Percentiles rank a stretch among this genome's conserved stretches.
Evolutionary conservation across 2,888 invertebrate genomes (phyloP).

Genomic region (Heliothis peltigera): DNA sequence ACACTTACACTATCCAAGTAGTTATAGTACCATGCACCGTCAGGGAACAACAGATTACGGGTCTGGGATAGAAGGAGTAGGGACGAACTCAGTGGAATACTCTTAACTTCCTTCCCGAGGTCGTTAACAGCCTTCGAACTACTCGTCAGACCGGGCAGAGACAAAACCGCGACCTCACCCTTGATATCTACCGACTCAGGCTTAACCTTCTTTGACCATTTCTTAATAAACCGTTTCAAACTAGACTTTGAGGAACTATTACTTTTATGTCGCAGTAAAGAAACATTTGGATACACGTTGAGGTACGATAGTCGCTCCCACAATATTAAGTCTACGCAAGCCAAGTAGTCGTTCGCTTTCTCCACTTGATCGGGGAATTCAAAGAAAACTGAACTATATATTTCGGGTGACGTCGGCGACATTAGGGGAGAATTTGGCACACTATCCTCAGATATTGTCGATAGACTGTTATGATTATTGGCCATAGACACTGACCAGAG

Average conservation of each 20-base stretch:
- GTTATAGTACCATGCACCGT: constrained; percentile 88
- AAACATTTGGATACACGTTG: constrained; percentile 80
- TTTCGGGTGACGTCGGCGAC: constrained; percentile 75
- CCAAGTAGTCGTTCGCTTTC: constrained; percentile 70
- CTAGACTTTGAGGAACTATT: constrained; percentile 74
- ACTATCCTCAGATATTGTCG: constrained; percentile 81
- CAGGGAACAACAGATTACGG: constrained; percentile 76
- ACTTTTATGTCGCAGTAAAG: constrained; percentile 73
- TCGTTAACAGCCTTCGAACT: constrained; percentile 78
- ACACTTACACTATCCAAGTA: constrained; percentile 87
- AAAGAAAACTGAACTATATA: constrained; percentile 84
- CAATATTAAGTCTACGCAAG: constrained; percentile 83
- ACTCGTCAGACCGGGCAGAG: constrained; percentile 79
- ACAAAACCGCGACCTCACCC: constrained; percentile 80
- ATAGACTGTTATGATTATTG: constrained; percentile 68
- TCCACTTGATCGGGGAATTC: constrained; percentile 76
- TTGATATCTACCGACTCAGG: constrained; percentile 69
- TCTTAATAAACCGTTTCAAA: constrained; percentile 73
- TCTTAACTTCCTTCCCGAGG: constrained; percentile 79
- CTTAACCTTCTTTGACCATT: constrained; percentile 73
- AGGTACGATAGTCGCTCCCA: constrained; percentile 82
- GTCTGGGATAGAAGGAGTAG: constrained; percentile 82
- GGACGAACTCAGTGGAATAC: constrained; percentile 79
- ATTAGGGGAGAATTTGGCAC: constrained; percentile 66
- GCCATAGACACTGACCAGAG: constrained; percentile 75